These are phyloP conservation scores for Neolamprologus longior DNA, from an alignment of 2,113 vertebrate genomes.

Conservation along the genomic window DNA sequence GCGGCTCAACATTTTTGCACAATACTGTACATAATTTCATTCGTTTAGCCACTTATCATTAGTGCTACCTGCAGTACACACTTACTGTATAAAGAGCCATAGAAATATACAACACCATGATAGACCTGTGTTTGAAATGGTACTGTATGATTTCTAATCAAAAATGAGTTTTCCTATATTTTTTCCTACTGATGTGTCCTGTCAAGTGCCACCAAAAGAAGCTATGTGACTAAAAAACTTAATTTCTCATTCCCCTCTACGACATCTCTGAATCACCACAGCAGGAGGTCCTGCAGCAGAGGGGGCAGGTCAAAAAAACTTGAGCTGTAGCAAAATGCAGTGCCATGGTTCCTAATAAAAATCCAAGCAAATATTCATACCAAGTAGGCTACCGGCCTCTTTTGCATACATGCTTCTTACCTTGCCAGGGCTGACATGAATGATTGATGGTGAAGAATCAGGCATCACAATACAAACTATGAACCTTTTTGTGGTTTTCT, in stretches of 20 bases:
- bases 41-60: neutral
- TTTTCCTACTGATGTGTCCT: neutral
- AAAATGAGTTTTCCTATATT: neutral
- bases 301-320: neutral
- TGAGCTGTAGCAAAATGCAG: neutral
- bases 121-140: neutral
- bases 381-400: neutral
- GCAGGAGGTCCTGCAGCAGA: neutral
- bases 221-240: neutral
- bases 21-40: neutral
- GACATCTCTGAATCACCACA: neutral
- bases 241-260: neutral
- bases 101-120: neutral
- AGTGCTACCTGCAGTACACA: neutral
- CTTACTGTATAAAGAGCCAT: neutral
- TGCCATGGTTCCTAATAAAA: neutral
- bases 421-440: neutral
- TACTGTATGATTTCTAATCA: neutral
- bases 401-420: neutral
- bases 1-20: neutral
- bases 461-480: neutral
- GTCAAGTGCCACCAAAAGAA: neutral
- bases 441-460: neutral
- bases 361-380: neutral
- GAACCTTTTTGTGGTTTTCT: neutral